Evolutionary conservation across 2,797 vertebrate genomes (phyloP).

Genomic region (Anguilla obscura): DNA sequence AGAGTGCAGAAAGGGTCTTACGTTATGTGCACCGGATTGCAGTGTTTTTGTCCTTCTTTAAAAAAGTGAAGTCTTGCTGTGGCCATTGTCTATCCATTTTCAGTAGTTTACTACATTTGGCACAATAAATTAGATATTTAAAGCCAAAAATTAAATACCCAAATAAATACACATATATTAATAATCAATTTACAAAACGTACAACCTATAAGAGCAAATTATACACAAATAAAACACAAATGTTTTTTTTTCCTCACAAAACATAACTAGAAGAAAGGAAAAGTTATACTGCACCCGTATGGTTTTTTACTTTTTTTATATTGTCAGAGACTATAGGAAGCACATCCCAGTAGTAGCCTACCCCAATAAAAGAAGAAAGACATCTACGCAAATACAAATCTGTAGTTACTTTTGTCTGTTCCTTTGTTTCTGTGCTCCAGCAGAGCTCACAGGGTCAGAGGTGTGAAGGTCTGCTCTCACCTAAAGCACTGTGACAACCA

Average conservation of each 20-base stretch:
- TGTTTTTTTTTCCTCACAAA: conserved; percentile 54
- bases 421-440: conserved; percentile 5
- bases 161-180: conserved; percentile 55
- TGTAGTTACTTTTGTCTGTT: background rate
- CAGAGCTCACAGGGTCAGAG: background rate
- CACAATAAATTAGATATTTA: conserved; percentile 60
- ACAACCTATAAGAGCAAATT: conserved; percentile 56
- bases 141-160: conserved; percentile 46
- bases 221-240: conserved; percentile 54
- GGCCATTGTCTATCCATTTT: conserved; percentile 42
- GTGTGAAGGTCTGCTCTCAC: background rate
- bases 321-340: conserved; percentile 42
- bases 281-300: background rate
- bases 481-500: background rate
- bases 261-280: conserved; percentile 49
- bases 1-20: background rate
- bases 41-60: conserved; percentile 58
- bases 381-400: background rate
- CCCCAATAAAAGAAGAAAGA: background rate
- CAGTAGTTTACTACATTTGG: conserved; percentile 61
- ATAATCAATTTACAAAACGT: conserved; percentile 60
- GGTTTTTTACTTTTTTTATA: background rate
- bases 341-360: conserved; percentile 27
- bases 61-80: conserved; percentile 56
- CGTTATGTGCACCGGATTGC: background rate